A percentile compares a stretch with the other conserved stretches of the same genome.
phyloP scores from a whole-genome alignment of 2,113 vertebrate species.

The Tretioscincus oriximinensis region DNA sequence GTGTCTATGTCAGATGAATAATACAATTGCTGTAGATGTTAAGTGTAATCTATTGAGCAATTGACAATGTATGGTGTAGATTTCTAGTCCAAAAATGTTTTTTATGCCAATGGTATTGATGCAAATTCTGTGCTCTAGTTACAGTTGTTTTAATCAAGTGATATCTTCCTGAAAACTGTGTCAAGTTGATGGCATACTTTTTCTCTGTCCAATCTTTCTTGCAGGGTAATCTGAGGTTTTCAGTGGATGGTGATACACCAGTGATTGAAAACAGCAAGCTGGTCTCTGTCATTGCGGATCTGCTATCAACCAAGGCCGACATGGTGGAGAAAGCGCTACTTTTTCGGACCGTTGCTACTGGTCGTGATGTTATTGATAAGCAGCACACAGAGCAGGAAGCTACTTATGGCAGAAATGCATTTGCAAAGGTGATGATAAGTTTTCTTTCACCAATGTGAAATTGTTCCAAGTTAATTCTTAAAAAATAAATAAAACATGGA shows the following conservation, averaged over 20 bases:
- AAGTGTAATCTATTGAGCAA: no score
- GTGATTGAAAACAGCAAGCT: conserved; percentile 86
- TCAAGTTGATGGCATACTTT: background rate
- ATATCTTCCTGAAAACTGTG: background rate
- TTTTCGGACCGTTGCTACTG: conserved; percentile 92
- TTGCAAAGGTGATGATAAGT: conserved; percentile 84
- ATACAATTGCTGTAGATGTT: background rate
- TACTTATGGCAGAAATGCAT: conserved; percentile 90
- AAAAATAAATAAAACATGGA: no score
- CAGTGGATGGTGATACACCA: conserved; percentile 85
- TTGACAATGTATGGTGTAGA: background rate
- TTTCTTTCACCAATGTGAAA: rapidly evolving
- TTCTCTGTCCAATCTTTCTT: conserved; percentile 5
- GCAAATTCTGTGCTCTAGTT: background rate
- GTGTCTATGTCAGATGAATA: no score
- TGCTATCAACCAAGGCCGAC: conserved; percentile 87
- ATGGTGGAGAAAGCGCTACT: conserved; percentile 91
- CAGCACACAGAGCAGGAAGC: conserved; percentile 93
- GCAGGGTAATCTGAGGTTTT: conserved; percentile 92
- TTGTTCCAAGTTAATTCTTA: background rate
- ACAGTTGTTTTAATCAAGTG: background rate
- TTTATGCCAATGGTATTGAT: background rate
- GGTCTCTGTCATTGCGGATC: conserved; percentile 80
- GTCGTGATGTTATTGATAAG: conserved; percentile 94
- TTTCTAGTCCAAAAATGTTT: background rate